Evolutionary conservation across 2,888 invertebrate genomes (phyloP), one percentile per base, ranked within the genome.

Genomic region (Elaeidobius kamerunicus): DNA sequence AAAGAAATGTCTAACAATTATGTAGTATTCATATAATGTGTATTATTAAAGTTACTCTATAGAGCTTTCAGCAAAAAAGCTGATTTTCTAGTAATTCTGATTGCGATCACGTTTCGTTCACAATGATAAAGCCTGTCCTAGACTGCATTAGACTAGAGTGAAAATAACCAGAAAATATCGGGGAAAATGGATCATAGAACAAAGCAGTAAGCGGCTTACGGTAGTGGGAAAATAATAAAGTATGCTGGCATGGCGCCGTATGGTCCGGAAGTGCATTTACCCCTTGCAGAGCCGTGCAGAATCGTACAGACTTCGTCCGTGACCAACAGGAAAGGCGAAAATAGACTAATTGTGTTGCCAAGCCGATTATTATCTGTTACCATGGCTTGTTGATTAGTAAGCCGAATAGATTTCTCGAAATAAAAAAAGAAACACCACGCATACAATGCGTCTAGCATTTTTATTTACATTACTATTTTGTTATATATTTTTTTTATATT

Each of bases 191-290:
- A 42, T 46, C 47, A 55, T 43, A 30, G 30, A 11, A 36, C 38
- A 44, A 20, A 34, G 35, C 32, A 7, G 14, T 46, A 46, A 46
- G 46, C 15, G 27, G 30, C 40, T 40, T 40, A 36, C 18, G 40
- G 7, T 20, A 28, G 34, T 41, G 32, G 20, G 48, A 48, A 48
- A 44, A 46, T 42, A 46, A 47, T 52, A 47, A 52, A 47, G 35
- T 41, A 47, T 52, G 46, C 42, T n/a, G 36, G 20, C 40, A 23
- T 48, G 56, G 56, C 56, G 56, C 56, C 56, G 35, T 32, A 47
- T 43, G 42, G 56, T 49, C 48, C 56, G 56, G 56, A 56, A 56
- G 56, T 56, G 56, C 56, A 56, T 56, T 56, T 56, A 56, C 56
- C 56, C 56, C 48, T 52, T 44, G 34, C 42, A 27, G 46, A 19